Conservation (phyloP, 2,888 invertebrate genomes). For the Erpobdella octoculata region DNA sequence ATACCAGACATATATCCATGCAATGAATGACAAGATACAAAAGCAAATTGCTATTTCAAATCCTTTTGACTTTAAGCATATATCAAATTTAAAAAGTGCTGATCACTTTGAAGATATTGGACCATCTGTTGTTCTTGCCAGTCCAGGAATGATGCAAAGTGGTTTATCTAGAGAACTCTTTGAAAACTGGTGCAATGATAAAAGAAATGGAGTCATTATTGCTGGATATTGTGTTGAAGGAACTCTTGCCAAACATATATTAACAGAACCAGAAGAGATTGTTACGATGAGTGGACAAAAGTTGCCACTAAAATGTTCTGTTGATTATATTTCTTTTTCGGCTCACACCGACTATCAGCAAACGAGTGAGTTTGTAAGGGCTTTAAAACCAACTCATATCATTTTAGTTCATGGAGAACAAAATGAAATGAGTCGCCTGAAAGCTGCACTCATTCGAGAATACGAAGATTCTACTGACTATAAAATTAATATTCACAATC, state of each 20-base stretch:
- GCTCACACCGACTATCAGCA: constrained; percentile 97
- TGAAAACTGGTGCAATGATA: constrained; percentile 96
- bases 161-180: constrained; percentile 92
- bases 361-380: constrained; percentile 90
- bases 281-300: constrained; percentile 90
- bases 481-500: constrained; percentile 84
- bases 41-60: constrained; percentile 94
- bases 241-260: constrained; percentile 63
- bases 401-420: constrained; percentile 95
- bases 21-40: constrained; percentile 95
- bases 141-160: constrained; percentile 99
- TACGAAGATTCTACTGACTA: constrained; percentile 75
- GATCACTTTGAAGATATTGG: constrained; percentile 99
- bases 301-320: constrained; percentile 88
- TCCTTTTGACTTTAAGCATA: constrained; percentile 96
- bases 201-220: constrained; percentile 94
- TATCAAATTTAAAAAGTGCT: constrained; percentile 69
- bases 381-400: constrained; percentile 88
- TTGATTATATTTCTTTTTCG: constrained; percentile 97
- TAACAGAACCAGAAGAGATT: constrained; percentile 96
- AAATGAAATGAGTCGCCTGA: constrained; percentile 94
- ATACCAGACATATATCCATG: constrained; percentile 97
- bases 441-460: constrained; percentile 84
- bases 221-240: constrained; percentile 70
- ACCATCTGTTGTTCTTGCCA: constrained; percentile 98